Percentiles rank a stretch among this genome's conserved stretches.
Evolutionary conservation across 2,797 vertebrate genomes (phyloP).

Genomic region (Parauchenoglanis punctatus): DNA sequence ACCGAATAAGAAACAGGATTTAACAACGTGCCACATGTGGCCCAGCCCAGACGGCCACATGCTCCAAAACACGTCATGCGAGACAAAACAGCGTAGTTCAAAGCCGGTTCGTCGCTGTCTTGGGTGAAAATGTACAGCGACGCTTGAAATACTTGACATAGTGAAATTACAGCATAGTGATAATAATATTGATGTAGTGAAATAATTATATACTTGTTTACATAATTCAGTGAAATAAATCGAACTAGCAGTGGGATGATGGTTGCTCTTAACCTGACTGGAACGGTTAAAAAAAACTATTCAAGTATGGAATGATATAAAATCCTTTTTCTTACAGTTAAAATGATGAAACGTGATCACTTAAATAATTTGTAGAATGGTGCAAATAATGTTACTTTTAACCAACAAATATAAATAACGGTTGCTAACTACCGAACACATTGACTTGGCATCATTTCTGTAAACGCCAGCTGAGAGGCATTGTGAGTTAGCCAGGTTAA

Average conservation of each 20-base stretch:
- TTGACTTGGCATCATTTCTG: neutral
- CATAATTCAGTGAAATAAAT: neutral
- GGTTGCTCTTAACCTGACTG: neutral
- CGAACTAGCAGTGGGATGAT: neutral
- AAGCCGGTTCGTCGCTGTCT: slow-evolving; percentile 1
- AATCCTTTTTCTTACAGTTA: neutral
- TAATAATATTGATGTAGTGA: too few relatives aligned
- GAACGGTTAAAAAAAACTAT: neutral
- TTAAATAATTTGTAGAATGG: neutral
- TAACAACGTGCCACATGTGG: slow-evolving; percentile 20
- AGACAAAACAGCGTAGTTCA: slow-evolving; percentile 1
- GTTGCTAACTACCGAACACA: neutral
- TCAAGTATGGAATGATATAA: neutral
- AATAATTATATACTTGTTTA: too few relatives aligned
- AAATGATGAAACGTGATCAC: neutral
- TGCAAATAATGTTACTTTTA: neutral
- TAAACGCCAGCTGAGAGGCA: neutral
- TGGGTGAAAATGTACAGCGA: neutral
- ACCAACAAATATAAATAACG: neutral
- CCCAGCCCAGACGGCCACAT: neutral
- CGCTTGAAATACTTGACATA: neutral
- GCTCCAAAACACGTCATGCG: neutral
- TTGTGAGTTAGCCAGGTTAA: neutral
- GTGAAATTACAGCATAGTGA: too few relatives aligned
- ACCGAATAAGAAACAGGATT: neutral